Evolutionary conservation across 2,888 invertebrate species (phyloP).

Genomic region (Cephalotes varians): DNA sequence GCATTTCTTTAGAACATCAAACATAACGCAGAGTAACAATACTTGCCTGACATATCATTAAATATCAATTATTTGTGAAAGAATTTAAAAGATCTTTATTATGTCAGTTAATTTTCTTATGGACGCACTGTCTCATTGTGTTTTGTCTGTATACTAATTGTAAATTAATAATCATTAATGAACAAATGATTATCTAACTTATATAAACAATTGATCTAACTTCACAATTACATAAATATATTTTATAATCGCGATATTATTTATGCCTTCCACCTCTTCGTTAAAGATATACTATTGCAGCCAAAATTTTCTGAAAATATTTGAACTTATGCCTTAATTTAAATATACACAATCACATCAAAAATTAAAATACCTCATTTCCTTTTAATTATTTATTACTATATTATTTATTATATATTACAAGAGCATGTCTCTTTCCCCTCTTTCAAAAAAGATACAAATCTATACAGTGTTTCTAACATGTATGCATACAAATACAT

Average conservation of each 20-base stretch:
- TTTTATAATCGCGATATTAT: background rate
- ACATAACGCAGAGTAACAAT: conserved; percentile 22
- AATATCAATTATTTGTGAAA: conserved; percentile 46
- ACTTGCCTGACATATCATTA: conserved; percentile 11
- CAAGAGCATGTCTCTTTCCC: background rate
- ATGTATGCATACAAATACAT: background rate
- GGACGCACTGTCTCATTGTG: background rate
- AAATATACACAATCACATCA: background rate
- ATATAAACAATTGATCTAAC: background rate
- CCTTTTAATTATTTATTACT: background rate
- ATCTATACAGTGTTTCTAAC: background rate
- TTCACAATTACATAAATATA: background rate
- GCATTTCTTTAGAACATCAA: conserved; percentile 6
- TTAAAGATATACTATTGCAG: background rate
- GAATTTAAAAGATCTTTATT: conserved; percentile 20
- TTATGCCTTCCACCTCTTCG: background rate
- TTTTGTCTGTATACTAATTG: background rate
- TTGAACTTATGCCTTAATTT: background rate
- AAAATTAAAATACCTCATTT: background rate
- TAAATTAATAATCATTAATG: background rate
- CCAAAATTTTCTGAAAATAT: background rate
- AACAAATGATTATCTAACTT: background rate
- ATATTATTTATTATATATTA: background rate
- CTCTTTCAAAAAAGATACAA: background rate
- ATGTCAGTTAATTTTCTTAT: background rate